Percentiles rank a stretch among this genome's conserved stretches.
Conservation (phyloP, 1,140 invertebrate species). For the Medauroidea extradentata region DNA sequence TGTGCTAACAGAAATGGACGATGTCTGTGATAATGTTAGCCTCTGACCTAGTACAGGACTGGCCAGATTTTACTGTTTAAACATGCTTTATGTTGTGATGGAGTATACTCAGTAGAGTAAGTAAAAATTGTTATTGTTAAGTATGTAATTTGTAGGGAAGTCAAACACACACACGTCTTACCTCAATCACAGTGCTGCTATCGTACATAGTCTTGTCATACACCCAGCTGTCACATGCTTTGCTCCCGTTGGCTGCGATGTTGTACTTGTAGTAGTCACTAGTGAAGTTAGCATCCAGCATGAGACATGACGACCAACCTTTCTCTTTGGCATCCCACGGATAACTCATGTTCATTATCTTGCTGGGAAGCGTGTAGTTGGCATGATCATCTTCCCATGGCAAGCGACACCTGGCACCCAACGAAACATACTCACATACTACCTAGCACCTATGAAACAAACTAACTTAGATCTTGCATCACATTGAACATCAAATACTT, state of each 20-base stretch:
- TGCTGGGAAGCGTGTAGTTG: constrained; percentile 40
- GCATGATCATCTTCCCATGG: constrained; percentile 52
- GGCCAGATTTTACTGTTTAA: too few species aligned
- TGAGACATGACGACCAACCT: constrained; percentile 47
- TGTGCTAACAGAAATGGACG: too few species aligned
- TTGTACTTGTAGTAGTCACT: constrained; percentile 32
- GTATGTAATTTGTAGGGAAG: too few species aligned
- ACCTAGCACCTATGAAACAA: not conserved
- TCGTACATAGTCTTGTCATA: constrained; percentile 55
- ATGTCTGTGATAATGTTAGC: too few species aligned
- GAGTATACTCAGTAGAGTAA: too few species aligned
- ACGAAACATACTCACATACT: not conserved
- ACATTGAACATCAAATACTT: too few species aligned
- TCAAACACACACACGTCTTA: too few species aligned
- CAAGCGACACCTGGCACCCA: constrained; percentile 50
- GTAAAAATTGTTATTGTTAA: too few species aligned
- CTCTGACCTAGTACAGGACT: too few species aligned
- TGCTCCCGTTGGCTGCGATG: constrained; percentile 25
- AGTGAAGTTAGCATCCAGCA: constrained; percentile 39
- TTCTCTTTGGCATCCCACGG: constrained; percentile 46
- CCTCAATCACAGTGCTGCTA: constrained; percentile 59
- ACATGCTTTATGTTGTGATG: too few species aligned
- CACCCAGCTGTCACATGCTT: constrained; percentile 51
- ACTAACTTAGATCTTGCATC: too few species aligned
- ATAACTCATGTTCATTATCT: constrained; percentile 49